Base-by-base conservation (phyloP, 2,797 vertebrate genomes). In the Mus minutoides region DNA sequence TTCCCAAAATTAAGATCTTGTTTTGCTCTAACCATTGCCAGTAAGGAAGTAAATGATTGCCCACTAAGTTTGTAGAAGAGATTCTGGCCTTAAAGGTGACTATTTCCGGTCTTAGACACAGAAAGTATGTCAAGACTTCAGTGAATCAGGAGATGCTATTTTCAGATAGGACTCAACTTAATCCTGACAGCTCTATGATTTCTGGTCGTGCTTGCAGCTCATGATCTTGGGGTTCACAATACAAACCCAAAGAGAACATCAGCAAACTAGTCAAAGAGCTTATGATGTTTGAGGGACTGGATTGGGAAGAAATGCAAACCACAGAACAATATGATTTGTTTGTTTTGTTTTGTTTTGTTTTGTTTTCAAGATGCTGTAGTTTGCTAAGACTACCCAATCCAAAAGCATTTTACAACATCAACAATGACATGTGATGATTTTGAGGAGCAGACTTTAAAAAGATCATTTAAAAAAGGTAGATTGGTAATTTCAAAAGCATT, bases 301-400 rank as follows among this genome's bases (percentile, higher is more conserved):
- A 73, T 90, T 90, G 84, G 75, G 60, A 92, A 67, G 11, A 85
- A 96, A 90, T 62, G 22, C 43, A 93, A 85, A 90, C 6, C 58
- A 37, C 6, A 69, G 67, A 43, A 85, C 40, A 82, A 52, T 43
- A 40, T 34, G 3, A 17, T 54, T 17, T n/a, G n/a, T n/a, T n/a
- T n/a, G n/a, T 54, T 67, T 67, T 34, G 11, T 29, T 29, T 64
- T 67, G 13, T n/a, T 69, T 21, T 37, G n/a, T 37, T 49, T 86
- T 88, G 22, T 71, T 56, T 89, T 83, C 13, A 91, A 91, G 91
- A 76, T 40, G 37, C 14, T 80, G 3, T 5, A 54, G 56, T 96
- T 69, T 94, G 7, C 54, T 37, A 60, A 7, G 31, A 34, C 29
- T 83, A 92, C 71, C 78, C 54, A 46, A 24, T 43, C 13, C 1